Evolutionary conservation across 2,113 vertebrate species (phyloP), one percentile per base, ranked within the genome.

Genomic region (Dromas ardeola): DNA sequence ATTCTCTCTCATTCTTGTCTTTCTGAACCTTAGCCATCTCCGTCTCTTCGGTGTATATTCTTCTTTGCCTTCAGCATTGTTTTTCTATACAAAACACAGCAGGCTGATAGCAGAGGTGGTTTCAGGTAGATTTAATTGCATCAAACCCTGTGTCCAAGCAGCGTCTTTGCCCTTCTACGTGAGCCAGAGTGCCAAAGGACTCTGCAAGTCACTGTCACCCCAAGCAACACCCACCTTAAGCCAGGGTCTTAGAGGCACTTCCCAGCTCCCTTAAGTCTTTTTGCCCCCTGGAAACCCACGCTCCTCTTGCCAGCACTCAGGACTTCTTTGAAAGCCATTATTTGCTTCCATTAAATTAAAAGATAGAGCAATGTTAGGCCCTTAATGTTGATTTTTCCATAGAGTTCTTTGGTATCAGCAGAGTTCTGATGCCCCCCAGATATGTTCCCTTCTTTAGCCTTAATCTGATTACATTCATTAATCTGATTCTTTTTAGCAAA

Each of bases 401-500:
- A 40, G 5, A 70, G 72, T 45, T 88, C 72, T 74, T 71, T 12
- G 18, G 65, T 47, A 83, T 65, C 78, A 82, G 92, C 25, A 38
- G 63, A 92, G 83, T 84, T 93, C 82, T 71, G 86, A 92, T 96
- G 65, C 80, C 92, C 94, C 79, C 72, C 47, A 69, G 95, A 93
- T 84, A 92, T 20, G 86, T 84, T 91, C 73, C 83, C 72, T 93
- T 91, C 29, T 71, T 92, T 65, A 83, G 90, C 80, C 56, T 79
- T 86, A 91, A 96, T 84, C 92, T 91, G 88, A 94, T 96, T 94
- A 95, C 1, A 0, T 82, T 90, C 88, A 92, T 95, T 95, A 97
- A 97, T 96, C 94, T 72, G 88, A 89, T 97, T 86, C 62, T 79
- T 83, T 92, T 90, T 70, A 76, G 72, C 85, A 93, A 90, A 81